phyloP scores from a whole-genome alignment of 2,797 vertebrate genomes.

The Anniella stebbinsi region DNA sequence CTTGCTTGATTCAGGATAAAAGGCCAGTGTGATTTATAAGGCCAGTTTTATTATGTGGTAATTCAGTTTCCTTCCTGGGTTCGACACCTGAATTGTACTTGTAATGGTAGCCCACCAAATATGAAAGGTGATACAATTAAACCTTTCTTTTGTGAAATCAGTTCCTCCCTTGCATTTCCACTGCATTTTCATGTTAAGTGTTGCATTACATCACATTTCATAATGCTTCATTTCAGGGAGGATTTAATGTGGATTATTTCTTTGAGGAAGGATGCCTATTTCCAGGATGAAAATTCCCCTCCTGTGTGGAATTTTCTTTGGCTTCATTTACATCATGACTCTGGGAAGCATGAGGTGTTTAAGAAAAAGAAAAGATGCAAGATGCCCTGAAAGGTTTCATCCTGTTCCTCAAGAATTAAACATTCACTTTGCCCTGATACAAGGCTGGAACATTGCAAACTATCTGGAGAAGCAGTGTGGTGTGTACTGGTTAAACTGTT shows the following conservation, averaged over 20 bases:
- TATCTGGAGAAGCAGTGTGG: not conserved
- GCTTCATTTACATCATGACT: slow-evolving; percentile 8
- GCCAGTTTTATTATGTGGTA: not conserved
- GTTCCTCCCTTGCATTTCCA: not conserved
- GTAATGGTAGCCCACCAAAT: not conserved
- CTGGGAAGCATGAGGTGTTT: not conserved
- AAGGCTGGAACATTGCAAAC: slow-evolving; percentile 3
- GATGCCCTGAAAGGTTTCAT: not conserved
- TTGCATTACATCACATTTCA: rapidly evolving
- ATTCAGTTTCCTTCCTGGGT: rapidly evolving
- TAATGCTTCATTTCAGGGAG: not conserved
- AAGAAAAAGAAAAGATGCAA: not conserved
- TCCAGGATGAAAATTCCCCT: not conserved
- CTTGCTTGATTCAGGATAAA: not conserved
- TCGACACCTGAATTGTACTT: rapidly evolving
- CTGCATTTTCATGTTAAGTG: not conserved
- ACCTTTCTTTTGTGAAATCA: not conserved
- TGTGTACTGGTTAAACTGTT: not conserved
- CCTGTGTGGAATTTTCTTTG: not conserved
- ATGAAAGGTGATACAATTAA: not conserved
- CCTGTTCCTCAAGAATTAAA: not conserved
- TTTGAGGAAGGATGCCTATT: not conserved
- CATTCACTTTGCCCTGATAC: not conserved
- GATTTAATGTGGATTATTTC: not conserved
- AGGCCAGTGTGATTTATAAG: not conserved